Evolutionary conservation across 2,113 vertebrate species (phyloP).

Genomic region (Henicopernis longicauda): DNA sequence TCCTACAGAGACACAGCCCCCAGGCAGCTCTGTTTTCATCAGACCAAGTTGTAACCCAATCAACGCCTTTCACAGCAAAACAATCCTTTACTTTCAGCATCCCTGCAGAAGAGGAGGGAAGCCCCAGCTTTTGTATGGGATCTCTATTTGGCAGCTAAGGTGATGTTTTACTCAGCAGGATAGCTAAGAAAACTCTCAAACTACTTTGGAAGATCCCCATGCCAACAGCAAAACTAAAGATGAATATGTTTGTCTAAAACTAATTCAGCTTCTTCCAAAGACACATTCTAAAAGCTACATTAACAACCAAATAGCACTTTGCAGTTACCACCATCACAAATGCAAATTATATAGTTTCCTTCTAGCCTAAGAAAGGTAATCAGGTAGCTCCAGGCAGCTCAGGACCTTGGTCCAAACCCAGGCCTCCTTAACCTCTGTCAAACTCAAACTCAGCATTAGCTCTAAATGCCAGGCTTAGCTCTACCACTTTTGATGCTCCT

Average conservation of each 20-base stretch:
- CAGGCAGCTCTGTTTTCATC: conserved; percentile 76
- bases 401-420: not conserved
- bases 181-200: conserved; percentile 1
- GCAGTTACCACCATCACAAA: not conserved
- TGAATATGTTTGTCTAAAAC: conserved; percentile 57
- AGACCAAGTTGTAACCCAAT: conserved; percentile 75
- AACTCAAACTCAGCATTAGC: not conserved
- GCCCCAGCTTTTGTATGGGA: conserved; percentile 51
- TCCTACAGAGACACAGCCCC: conserved; percentile 73
- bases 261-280: conserved; percentile 32
- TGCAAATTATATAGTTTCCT: conserved; percentile 5
- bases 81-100: conserved; percentile 61
- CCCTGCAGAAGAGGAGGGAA: conserved; percentile 15
- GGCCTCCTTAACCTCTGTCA: not conserved
- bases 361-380: conserved; percentile 9
- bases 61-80: conserved; percentile 60
- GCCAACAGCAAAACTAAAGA: conserved; percentile 45
- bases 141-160: conserved; percentile 67
- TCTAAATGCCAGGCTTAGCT: not conserved
- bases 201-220: conserved; percentile 26
- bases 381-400: not conserved
- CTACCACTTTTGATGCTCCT: not conserved
- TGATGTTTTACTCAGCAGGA: conserved; percentile 55
- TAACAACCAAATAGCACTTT: not conserved
- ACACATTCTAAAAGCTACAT: not conserved